Evolutionary conservation across 2,888 invertebrate species (phyloP).

Genomic region (Hanleya hanleyi): DNA sequence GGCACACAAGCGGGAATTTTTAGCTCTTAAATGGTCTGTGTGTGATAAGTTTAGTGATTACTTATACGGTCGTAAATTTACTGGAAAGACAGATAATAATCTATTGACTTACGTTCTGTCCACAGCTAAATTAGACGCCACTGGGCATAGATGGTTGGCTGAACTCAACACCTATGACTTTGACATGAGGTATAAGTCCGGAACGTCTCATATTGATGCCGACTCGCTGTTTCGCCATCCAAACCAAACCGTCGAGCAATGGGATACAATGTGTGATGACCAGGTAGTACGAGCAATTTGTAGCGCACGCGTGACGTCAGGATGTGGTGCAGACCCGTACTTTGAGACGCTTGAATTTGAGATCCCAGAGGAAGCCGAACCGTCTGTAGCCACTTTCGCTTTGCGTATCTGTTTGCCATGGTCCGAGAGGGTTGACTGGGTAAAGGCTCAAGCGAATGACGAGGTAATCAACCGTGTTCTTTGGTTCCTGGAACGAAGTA

Average conservation of each 20-base stretch:
- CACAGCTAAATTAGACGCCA: not conserved
- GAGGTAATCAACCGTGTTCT: too few species aligned
- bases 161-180: not conserved
- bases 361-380: not conserved
- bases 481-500: too few species aligned
- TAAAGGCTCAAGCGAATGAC: too few species aligned
- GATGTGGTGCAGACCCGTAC: not conserved
- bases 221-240: not conserved
- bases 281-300: not conserved
- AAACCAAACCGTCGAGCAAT: not conserved
- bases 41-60: conserved; percentile 31
- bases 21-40: conserved; percentile 28
- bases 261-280: too few species aligned
- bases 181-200: not conserved
- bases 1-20: conserved; percentile 26
- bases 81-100: conserved; percentile 7
- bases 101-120: conserved; percentile 16
- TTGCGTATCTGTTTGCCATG: too few species aligned
- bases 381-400: too few species aligned
- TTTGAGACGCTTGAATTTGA: not conserved
- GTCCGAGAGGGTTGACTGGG: too few species aligned
- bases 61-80: conserved; percentile 20
- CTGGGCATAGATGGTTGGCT: not conserved
- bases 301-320: too few species aligned
- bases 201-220: not conserved